Percentiles rank a stretch among this genome's conserved stretches.
Conservation (phyloP, 2,797 vertebrate genomes). For the Eleutherodactylus coqui region DNA sequence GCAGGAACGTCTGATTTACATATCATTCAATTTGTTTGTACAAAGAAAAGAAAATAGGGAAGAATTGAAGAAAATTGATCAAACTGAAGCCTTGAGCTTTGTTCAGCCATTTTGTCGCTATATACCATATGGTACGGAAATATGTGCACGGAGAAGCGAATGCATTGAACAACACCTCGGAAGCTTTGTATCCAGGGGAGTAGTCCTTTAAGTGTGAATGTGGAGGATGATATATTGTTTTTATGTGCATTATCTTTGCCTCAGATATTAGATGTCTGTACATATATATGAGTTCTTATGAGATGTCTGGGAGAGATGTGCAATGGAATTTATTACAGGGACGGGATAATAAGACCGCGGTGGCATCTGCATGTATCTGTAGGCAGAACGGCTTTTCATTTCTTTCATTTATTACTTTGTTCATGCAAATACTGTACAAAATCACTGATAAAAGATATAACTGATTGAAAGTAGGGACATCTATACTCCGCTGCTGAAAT, state of each 20-base stretch:
- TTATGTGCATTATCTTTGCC: constrained; percentile 52
- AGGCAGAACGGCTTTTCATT: constrained; percentile 55
- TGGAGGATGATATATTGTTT: constrained; percentile 48
- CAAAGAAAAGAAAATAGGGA: constrained; percentile 19
- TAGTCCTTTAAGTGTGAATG: background rate
- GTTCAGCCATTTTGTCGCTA: constrained; percentile 40
- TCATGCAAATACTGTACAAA: constrained; percentile 56
- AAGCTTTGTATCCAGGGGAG: background rate
- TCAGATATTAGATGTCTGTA: constrained; percentile 53
- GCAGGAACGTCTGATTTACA: constrained; percentile 40
- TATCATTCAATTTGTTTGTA: constrained; percentile 39
- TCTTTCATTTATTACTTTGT: constrained; percentile 59
- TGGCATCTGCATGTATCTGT: constrained; percentile 53
- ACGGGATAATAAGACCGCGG: constrained; percentile 42
- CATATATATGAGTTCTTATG: constrained; percentile 60
- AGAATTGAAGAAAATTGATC: constrained; percentile 43
- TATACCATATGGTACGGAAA: constrained; percentile 53
- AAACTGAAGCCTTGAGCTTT: constrained; percentile 54
- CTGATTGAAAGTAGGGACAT: constrained; percentile 24
- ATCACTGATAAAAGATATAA: constrained; percentile 58
- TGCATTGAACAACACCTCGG: background rate
- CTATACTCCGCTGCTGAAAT: background rate
- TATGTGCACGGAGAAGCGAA: constrained; percentile 5
- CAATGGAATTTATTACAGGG: constrained; percentile 50
- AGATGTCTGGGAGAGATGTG: constrained; percentile 63